Conservation (phyloP, 2,113 vertebrate species). For the Boleophthalmus pectinirostris region DNA sequence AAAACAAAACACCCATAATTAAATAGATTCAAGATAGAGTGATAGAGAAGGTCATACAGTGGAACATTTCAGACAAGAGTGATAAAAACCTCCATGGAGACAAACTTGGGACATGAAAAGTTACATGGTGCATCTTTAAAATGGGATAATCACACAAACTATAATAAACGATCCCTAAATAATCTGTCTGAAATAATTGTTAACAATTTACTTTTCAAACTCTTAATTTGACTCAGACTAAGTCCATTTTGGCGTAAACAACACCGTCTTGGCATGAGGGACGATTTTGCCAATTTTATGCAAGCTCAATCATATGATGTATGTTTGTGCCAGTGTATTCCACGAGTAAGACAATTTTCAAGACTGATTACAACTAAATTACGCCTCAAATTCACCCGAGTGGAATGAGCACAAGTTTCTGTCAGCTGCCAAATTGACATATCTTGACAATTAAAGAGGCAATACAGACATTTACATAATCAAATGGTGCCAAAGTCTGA, state of each 20-base stretch:
- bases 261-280: neutral
- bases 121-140: no score
- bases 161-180: no score
- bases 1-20: no score
- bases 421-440: conserved; percentile 27
- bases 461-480: conserved; percentile 20
- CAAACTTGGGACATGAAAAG: no score
- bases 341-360: neutral
- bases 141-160: no score
- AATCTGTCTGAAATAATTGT: no score
- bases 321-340: conserved; percentile 30
- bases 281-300: neutral
- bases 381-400: conserved; percentile 18
- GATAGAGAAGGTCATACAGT: no score
- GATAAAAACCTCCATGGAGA: no score
- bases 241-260: neutral
- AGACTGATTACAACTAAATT: conserved; percentile 15
- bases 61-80: no score
- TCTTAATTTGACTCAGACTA: neutral
- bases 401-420: conserved; percentile 6
- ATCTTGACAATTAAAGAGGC: conserved; percentile 31
- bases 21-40: no score
- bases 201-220: neutral
- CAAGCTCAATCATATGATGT: neutral
- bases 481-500: conserved; percentile 25